Evolutionary conservation across 2,797 vertebrate genomes (phyloP).

Genomic region (Arctocebus calabarensis): DNA sequence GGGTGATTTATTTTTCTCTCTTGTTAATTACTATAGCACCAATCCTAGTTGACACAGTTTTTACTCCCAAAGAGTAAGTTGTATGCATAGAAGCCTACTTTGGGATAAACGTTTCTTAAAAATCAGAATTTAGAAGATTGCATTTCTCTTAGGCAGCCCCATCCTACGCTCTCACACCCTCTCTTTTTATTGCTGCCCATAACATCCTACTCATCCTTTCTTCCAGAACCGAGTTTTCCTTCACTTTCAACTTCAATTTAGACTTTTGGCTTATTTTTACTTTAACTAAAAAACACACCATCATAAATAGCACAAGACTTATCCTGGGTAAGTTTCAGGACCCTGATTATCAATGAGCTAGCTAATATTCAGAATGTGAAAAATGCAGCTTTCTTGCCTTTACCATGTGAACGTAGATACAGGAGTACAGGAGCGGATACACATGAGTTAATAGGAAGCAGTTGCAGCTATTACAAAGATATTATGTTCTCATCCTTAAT

Average conservation of each 20-base stretch:
- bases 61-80: not conserved
- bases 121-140: not conserved
- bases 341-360: not conserved
- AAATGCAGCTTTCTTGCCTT: not conserved
- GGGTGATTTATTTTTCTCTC: not conserved
- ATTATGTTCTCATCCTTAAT: not conserved
- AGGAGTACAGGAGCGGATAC: not conserved
- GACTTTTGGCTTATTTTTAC: not conserved
- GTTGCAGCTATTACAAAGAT: not conserved
- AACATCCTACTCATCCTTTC: not conserved
- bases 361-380: not conserved
- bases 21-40: not conserved
- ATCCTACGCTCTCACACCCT: not conserved
- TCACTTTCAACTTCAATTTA: not conserved
- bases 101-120: not conserved
- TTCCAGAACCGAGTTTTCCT: not conserved
- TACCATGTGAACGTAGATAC: not conserved
- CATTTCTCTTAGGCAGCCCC: not conserved
- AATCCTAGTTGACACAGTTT: not conserved
- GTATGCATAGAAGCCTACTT: not conserved
- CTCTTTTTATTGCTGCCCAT: not conserved
- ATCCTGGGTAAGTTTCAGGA: not conserved
- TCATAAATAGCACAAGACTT: not conserved
- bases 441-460: not conserved
- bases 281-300: not conserved